Conservation (phyloP, 2,113 vertebrate species). For the Proterorhinus semilunaris region DNA sequence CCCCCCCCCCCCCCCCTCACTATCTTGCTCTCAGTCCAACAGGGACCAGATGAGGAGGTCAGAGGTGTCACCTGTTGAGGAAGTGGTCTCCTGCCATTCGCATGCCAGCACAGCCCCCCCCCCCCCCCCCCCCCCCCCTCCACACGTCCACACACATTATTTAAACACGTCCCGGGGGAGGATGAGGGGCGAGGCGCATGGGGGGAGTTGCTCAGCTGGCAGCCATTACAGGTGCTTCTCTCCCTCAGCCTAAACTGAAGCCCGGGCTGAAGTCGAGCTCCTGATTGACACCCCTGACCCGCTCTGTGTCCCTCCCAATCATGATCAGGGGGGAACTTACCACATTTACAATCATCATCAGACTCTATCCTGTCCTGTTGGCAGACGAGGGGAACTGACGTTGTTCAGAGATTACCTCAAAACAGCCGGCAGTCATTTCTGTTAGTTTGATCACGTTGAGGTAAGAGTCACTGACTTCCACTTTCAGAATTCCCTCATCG, state of each 20-base stretch:
- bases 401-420: slow-evolving; percentile 32
- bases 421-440: slow-evolving; percentile 69
- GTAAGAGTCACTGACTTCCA: background rate
- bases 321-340: slow-evolving; percentile 71
- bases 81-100: slow-evolving; percentile 75
- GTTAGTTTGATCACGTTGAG: slow-evolving; percentile 38
- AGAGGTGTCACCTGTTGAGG: slow-evolving; percentile 82
- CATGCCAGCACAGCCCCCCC: slow-evolving; percentile 76
- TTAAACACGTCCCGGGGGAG: slow-evolving; percentile 19
- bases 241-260: slow-evolving; percentile 21
- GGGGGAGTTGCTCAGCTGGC: slow-evolving; percentile 69
- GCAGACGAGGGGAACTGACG: slow-evolving; percentile 39
- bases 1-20: slow-evolving; percentile 31
- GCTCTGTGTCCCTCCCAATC: slow-evolving; percentile 72
- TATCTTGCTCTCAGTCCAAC: slow-evolving; percentile 52
- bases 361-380: slow-evolving; percentile 53
- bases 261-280: slow-evolving; percentile 36
- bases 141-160: slow-evolving; percentile 35
- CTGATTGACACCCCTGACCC: slow-evolving; percentile 71
- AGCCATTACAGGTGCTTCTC: slow-evolving; percentile 78
- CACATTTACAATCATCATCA: slow-evolving; percentile 69
- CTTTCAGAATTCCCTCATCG: background rate
- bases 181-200: background rate
- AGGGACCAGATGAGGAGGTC: slow-evolving; percentile 80
- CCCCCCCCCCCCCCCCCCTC: no score